Conservation (phyloP, 2,797 vertebrate genomes). For the Sarcoramphus papa region DNA sequence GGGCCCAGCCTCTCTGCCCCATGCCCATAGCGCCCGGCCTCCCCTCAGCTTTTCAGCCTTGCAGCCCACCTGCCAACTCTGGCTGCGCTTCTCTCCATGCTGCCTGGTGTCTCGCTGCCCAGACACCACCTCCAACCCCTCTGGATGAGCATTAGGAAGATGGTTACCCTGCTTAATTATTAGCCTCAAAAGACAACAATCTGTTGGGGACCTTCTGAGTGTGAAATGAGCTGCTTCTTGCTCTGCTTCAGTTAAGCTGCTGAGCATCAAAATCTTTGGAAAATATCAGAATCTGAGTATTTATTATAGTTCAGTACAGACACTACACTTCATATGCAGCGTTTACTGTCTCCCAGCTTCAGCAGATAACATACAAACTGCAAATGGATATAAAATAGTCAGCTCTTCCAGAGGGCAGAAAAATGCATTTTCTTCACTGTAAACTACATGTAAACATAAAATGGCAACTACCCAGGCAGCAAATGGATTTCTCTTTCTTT, state of each 20-base stretch:
- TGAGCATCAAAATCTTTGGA: neutral
- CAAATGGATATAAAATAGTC: neutral
- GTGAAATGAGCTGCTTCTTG: neutral
- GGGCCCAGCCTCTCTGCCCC: neutral
- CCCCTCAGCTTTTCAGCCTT: neutral
- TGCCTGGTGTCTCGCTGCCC: neutral
- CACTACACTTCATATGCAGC: neutral
- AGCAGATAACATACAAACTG: neutral
- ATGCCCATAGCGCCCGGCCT: neutral
- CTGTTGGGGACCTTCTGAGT: neutral
- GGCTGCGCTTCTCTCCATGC: neutral
- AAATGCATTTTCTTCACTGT: neutral
- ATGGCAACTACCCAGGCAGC: neutral
- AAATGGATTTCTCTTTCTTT: slow-evolving; percentile 15
- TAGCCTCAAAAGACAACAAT: neutral
- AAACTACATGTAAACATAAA: slow-evolving; percentile 2
- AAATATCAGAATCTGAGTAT: neutral
- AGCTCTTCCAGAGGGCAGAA: neutral
- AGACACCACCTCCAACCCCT: neutral
- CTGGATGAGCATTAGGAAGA: neutral
- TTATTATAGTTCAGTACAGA: neutral
- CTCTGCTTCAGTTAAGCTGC: neutral
- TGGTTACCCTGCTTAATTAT: neutral
- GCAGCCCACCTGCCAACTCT: fast-evolving
- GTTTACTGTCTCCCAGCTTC: neutral